Percentiles rank a stretch among this genome's conserved stretches.
Evolutionary conservation across 2,797 vertebrate species (phyloP).

Genomic region (Ficedula albicollis): DNA sequence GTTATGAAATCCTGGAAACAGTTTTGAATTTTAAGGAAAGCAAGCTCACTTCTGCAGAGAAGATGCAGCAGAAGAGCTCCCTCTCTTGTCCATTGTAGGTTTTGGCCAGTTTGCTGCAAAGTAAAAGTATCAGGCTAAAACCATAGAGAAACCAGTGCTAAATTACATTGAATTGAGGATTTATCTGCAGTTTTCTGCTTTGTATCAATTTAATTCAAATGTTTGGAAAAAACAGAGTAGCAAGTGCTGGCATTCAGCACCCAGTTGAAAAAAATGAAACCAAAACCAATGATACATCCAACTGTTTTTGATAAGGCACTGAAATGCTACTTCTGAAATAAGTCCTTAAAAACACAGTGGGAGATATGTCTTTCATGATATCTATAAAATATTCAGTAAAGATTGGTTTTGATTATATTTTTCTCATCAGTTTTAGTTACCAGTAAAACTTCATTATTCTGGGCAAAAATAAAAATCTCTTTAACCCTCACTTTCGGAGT

Average conservation of each 20-base stretch:
- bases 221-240: not conserved
- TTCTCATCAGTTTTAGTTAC: conserved; percentile 2
- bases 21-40: conserved; percentile 22
- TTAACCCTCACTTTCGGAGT: not conserved
- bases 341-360: conserved; percentile 5
- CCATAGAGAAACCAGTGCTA: not conserved
- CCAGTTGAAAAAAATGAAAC: not conserved
- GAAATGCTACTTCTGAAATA: conserved; percentile 16
- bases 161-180: not conserved
- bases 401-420: not conserved
- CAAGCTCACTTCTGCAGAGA: not conserved
- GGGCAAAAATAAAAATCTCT: not conserved
- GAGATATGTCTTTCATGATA: not conserved
- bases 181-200: not conserved
- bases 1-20: conserved; percentile 74
- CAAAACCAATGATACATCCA: not conserved
- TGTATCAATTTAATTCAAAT: not conserved
- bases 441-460: not conserved
- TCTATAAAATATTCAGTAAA: not conserved
- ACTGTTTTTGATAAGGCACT: not conserved
- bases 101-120: not conserved
- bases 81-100: conserved; percentile 62
- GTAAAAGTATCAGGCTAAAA: not conserved
- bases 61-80: conserved; percentile 74
- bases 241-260: not conserved